Conservation (phyloP, 2,888 invertebrate species). For the Lamellibrachia satsuma region DNA sequence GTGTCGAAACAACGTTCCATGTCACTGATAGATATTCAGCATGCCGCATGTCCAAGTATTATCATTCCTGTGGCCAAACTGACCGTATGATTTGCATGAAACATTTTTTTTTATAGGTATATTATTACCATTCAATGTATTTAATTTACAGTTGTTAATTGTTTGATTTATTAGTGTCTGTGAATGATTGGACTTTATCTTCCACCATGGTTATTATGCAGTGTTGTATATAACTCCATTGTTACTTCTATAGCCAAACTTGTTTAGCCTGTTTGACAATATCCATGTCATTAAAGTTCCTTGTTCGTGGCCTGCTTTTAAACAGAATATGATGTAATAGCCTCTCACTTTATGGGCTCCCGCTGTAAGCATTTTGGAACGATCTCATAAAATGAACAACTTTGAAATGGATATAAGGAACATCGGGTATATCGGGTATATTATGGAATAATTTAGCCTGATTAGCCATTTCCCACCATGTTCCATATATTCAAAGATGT, state of each 20-base stretch:
- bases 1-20: not conserved
- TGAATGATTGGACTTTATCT: not conserved
- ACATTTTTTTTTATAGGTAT: not conserved
- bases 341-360: not conserved
- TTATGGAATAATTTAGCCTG: too few relatives aligned
- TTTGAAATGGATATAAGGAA: too few relatives aligned
- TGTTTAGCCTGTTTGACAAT: not conserved
- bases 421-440: too few relatives aligned
- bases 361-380: not conserved
- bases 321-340: too few relatives aligned
- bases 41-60: not conserved
- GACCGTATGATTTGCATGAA: not conserved
- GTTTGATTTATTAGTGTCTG: constrained; percentile 17
- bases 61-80: not conserved
- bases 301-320: not conserved
- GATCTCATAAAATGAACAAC: too few relatives aligned
- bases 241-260: not conserved
- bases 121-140: not conserved
- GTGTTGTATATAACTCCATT: not conserved
- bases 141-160: constrained; percentile 5
- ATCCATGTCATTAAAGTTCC: not conserved
- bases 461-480: too few relatives aligned
- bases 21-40: not conserved
- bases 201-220: not conserved
- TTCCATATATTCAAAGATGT: too few relatives aligned